A percentile compares a stretch with the other conserved stretches of the same genome.
Evolutionary conservation across 2,888 invertebrate species (phyloP).

Genomic region (Dinocampus coccinellae): DNA sequence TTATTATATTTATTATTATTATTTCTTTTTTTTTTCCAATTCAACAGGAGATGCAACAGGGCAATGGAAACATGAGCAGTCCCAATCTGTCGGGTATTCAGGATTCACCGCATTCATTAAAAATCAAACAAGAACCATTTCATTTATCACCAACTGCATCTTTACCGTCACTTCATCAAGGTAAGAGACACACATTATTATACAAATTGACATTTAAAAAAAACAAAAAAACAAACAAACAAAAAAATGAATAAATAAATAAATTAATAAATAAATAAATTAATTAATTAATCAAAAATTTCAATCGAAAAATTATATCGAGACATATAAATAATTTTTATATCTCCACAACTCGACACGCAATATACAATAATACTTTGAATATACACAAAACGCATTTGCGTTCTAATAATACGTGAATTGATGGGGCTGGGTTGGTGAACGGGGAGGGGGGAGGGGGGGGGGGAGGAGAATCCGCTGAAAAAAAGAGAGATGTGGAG

Average conservation of each 20-base stretch:
- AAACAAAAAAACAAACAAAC: too few species aligned
- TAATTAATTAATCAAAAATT: too few species aligned
- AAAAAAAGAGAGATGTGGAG: conserved; percentile 37
- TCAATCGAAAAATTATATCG: background rate
- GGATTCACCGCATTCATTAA: conserved; percentile 56
- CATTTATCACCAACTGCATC: conserved; percentile 59
- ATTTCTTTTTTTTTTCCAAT: background rate
- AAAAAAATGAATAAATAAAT: too few species aligned
- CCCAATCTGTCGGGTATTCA: conserved; percentile 54
- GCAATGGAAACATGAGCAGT: conserved; percentile 53
- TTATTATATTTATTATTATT: too few species aligned
- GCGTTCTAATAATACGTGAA: conserved; percentile 57
- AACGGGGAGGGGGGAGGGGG: too few species aligned
- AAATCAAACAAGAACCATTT: conserved; percentile 66
- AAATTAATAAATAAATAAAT: too few species aligned
- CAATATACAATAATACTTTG: background rate
- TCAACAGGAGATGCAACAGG: conserved; percentile 61
- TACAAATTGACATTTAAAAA: too few species aligned
- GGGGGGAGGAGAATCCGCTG: too few species aligned
- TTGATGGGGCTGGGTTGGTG: conserved; percentile 13
- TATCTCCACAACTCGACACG: background rate
- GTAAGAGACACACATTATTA: too few species aligned
- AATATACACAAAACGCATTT: conserved; percentile 10
- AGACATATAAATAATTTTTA: conserved; percentile 10
- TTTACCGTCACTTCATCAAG: conserved; percentile 62